phyloP scores from a whole-genome alignment of 2,113 vertebrate genomes.

The Bucco capensis region DNA sequence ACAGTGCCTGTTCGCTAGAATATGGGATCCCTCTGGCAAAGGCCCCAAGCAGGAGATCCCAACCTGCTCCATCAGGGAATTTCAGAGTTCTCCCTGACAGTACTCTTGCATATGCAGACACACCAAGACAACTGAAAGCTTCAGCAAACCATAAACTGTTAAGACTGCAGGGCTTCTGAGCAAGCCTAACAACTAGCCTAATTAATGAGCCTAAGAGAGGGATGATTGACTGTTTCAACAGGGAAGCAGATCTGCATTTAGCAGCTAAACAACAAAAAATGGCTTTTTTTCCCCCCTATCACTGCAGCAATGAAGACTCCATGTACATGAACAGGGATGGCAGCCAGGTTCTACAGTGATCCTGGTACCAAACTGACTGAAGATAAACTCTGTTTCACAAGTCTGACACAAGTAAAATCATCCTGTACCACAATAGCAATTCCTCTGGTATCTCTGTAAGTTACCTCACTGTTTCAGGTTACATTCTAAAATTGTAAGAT shows the following conservation, averaged over 20 bases:
- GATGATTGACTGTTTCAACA: not conserved
- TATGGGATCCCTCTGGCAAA: not conserved
- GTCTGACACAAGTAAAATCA: not conserved
- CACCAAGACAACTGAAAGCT: not conserved
- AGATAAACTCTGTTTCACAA: not conserved
- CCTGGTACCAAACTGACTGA: not conserved
- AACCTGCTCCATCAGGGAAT: not conserved
- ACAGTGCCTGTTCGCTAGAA: accelerated
- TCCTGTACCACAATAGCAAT: not conserved
- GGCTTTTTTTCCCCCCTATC: not conserved
- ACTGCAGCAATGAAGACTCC: not conserved
- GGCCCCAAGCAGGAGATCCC: not conserved
- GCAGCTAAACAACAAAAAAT: not conserved
- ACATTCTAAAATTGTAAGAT: not conserved
- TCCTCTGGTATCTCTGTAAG: not conserved
- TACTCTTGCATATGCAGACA: not conserved
- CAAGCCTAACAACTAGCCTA: not conserved
- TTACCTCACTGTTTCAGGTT: not conserved
- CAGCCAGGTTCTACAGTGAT: not conserved
- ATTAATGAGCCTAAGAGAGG: not conserved
- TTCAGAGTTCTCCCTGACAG: not conserved
- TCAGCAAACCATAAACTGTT: not conserved
- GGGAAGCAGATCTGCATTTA: not conserved
- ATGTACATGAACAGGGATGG: not conserved
- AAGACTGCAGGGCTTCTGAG: not conserved